phyloP scores from a whole-genome alignment of 2,797 vertebrate species.

The Propithecus deckenii region DNA sequence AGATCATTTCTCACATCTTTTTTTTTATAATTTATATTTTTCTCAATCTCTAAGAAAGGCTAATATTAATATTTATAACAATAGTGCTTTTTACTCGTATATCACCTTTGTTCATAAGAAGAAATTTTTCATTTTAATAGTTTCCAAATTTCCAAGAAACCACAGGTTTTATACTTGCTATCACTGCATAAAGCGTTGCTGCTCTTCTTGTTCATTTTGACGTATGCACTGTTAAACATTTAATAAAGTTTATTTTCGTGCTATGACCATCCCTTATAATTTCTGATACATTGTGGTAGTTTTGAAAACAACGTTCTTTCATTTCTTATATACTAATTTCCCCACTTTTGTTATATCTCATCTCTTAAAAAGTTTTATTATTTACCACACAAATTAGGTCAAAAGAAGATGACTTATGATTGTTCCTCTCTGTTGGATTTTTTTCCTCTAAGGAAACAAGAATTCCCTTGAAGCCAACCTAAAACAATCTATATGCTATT shows the following conservation, averaged over 20 bases:
- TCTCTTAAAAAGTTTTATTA: constrained; percentile 7
- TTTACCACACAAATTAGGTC: neutral
- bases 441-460: neutral
- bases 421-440: neutral
- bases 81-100: neutral
- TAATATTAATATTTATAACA: constrained; percentile 37
- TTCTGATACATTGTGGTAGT: neutral
- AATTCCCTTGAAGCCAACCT: neutral
- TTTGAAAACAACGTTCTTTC: neutral
- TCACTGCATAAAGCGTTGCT: neutral
- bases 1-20: neutral
- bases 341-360: neutral
- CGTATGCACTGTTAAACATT: neutral
- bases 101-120: constrained; percentile 4
- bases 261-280: neutral
- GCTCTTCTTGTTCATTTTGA: neutral
- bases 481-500: neutral
- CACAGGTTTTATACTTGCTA: neutral
- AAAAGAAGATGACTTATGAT: constrained; percentile 19
- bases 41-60: neutral
- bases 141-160: constrained; percentile 28
- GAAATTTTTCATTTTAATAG: constrained; percentile 23
- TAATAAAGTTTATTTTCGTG: neutral
- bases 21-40: constrained; percentile 12
- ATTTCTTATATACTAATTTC: neutral